These are phyloP conservation scores for Pegoplata infirma DNA, from an alignment of 2,888 invertebrate species.

Conservation along the genomic window DNA sequence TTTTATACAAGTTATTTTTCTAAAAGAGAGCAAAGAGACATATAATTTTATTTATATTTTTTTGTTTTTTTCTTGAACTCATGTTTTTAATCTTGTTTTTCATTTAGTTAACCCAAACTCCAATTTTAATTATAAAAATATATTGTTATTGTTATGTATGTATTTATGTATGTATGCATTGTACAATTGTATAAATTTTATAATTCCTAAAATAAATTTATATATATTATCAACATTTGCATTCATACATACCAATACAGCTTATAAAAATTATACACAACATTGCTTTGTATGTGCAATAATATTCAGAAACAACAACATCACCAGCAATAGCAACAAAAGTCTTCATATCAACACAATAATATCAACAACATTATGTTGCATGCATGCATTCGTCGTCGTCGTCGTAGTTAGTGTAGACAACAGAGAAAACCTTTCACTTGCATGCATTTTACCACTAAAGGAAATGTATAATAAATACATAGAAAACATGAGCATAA, in stretches of 20 bases:
- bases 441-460: constrained; percentile 53
- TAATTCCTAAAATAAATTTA: constrained; percentile 50
- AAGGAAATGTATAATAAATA: constrained; percentile 50
- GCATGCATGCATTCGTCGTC: no score
- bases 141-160: background rate
- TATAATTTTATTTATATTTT: background rate
- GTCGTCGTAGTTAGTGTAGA: constrained; percentile 35
- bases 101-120: constrained; percentile 1
- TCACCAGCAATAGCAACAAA: constrained; percentile 22
- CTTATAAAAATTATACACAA: constrained; percentile 44
- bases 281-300: constrained; percentile 1
- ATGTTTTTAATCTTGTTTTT: constrained; percentile 44
- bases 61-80: no score
- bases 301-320: constrained; percentile 8
- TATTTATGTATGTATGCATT: constrained; percentile 9
- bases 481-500: background rate
- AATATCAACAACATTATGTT: constrained; percentile 56
- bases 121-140: constrained; percentile 40
- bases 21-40: background rate
- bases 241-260: constrained; percentile 25
- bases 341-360: constrained; percentile 51
- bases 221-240: constrained; percentile 36
- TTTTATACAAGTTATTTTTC: no score
- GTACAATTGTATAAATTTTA: constrained; percentile 22
- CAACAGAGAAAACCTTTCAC: constrained; percentile 46